Evolutionary conservation across 2,797 vertebrate genomes (phyloP).

Genomic region (Phrynocephalus forsythii): DNA sequence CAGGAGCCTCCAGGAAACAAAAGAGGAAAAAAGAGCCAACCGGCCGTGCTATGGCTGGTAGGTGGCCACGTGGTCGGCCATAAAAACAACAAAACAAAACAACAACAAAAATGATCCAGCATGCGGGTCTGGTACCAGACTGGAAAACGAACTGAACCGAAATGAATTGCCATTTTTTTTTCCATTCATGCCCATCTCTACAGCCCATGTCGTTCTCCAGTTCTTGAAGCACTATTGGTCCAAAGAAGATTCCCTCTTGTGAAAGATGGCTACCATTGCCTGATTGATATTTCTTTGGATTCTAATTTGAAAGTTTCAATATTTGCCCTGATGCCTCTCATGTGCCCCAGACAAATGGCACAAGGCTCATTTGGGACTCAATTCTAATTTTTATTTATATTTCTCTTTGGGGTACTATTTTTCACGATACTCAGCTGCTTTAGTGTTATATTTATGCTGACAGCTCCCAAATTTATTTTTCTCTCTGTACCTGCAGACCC

Average conservation of each 20-base stretch:
- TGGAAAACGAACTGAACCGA: no score
- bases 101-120: no score
- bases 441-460: slow-evolving; percentile 63
- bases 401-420: slow-evolving; percentile 57
- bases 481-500: slow-evolving; percentile 60
- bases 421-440: slow-evolving; percentile 66
- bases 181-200: background rate
- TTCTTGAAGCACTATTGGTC: slow-evolving; percentile 24
- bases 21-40: no score
- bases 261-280: slow-evolving; percentile 4
- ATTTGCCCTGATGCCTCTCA: slow-evolving; percentile 47
- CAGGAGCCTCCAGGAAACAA: no score
- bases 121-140: no score
- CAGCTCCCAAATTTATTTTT: slow-evolving; percentile 63
- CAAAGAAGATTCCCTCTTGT: slow-evolving; percentile 11
- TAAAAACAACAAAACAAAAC: no score
- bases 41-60: no score
- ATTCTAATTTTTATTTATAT: slow-evolving; percentile 46
- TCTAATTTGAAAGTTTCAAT: slow-evolving; percentile 38
- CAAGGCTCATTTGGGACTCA: slow-evolving; percentile 46
- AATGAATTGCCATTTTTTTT: no score
- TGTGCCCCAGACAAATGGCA: slow-evolving; percentile 28
- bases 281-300: slow-evolving; percentile 22
- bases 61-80: no score
- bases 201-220: background rate